phyloP scores from a whole-genome alignment of 2,113 vertebrate species.

The Lepisosteus osseus region DNA sequence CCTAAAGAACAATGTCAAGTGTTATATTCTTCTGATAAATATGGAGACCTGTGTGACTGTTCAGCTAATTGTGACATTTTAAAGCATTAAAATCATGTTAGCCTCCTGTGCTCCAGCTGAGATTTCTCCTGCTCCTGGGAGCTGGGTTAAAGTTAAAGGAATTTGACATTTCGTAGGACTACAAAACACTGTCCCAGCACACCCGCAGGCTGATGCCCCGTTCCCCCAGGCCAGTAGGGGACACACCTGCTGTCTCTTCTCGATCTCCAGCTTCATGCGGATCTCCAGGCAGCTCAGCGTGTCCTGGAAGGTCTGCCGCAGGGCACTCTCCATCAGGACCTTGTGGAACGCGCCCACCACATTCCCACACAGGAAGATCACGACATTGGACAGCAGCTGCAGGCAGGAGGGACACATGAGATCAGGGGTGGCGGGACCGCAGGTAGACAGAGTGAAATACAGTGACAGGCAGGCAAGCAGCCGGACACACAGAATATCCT shows the following conservation, averaged over 20 bases:
- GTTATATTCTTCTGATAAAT: too few species aligned
- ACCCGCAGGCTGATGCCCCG: not conserved
- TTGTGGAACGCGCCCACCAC: conserved; percentile 91
- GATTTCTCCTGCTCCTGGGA: too few species aligned
- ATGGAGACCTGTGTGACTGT: too few species aligned
- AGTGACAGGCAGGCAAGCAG: conserved; percentile 1
- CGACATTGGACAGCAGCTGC: conserved; percentile 81
- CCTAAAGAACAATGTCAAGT: too few species aligned
- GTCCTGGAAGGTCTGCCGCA: conserved; percentile 85
- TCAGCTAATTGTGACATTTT: too few species aligned
- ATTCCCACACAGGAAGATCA: conserved; percentile 86
- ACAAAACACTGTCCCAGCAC: too few species aligned
- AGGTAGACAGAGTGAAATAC: not conserved
- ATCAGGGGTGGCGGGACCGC: conserved; percentile 18
- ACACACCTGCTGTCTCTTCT: conserved; percentile 91
- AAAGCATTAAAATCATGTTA: too few species aligned
- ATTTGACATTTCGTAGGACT: too few species aligned
- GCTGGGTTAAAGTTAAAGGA: too few species aligned
- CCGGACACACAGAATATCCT: not conserved
- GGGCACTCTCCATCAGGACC: conserved; percentile 86
- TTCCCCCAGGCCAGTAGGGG: not conserved
- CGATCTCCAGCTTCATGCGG: conserved; percentile 88
- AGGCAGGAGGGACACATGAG: not conserved
- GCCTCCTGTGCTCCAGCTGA: too few species aligned
- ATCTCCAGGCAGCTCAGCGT: conserved; percentile 84